phyloP scores from a whole-genome alignment of 2,888 invertebrate species.

The Buathra laborator region DNA sequence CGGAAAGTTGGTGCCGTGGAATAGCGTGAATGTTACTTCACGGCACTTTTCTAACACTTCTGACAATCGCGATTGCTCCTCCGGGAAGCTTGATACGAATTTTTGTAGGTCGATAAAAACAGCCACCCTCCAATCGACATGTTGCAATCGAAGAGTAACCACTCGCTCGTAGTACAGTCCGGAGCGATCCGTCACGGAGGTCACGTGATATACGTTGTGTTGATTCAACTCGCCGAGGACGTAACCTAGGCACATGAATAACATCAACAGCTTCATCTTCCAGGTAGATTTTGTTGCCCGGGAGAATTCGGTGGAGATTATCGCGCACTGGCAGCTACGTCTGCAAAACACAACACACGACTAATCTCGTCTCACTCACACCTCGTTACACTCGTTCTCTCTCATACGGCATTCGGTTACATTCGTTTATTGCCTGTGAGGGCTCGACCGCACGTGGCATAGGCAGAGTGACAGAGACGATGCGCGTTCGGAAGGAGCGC shows the following conservation, averaged over 20 bases:
- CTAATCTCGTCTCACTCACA: no score
- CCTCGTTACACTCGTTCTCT: no score
- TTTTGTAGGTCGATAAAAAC: constrained; percentile 27
- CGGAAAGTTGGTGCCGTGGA: neutral
- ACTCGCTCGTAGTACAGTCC: constrained; percentile 1
- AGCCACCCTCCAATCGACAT: constrained; percentile 27
- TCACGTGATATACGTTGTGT: neutral
- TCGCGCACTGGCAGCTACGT: neutral
- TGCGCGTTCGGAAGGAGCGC: no score
- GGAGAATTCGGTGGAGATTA: no score
- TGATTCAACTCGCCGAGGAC: neutral
- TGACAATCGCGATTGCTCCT: neutral
- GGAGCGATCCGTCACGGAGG: neutral
- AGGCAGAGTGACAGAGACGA: no score
- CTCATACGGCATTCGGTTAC: no score
- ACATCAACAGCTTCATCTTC: neutral
- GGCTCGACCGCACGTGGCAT: no score
- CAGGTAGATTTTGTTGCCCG: neutral
- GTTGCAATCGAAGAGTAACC: neutral
- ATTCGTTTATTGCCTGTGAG: no score
- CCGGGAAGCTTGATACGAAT: neutral
- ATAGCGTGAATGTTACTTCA: neutral
- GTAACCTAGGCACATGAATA: neutral
- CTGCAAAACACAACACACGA: no score
- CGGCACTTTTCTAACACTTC: neutral